Percentiles rank a stretch among this genome's conserved stretches.
Evolutionary conservation across 2,113 vertebrate genomes (phyloP).

Genomic region (Synodontis membranacea): DNA sequence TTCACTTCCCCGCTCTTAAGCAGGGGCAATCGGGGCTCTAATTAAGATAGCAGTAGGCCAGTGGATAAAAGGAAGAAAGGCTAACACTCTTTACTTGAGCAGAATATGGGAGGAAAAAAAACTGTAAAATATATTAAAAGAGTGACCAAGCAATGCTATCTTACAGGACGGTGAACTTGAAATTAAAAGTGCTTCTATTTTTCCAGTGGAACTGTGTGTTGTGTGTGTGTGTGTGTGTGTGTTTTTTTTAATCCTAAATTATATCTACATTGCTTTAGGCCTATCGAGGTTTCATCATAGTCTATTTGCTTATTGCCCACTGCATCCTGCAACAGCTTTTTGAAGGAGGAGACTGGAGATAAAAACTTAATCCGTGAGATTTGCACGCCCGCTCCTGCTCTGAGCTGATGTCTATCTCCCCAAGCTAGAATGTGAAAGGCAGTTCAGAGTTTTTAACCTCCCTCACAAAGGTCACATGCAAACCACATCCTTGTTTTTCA

Average conservation of each 20-base stretch:
- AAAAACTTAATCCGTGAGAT: constrained; percentile 42
- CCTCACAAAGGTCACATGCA: constrained; percentile 63
- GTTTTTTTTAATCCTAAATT: neutral
- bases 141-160: constrained; percentile 17
- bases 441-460: constrained; percentile 47
- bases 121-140: constrained; percentile 40
- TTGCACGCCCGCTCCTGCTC: constrained; percentile 27
- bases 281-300: neutral
- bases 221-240: neutral
- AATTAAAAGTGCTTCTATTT: constrained; percentile 2
- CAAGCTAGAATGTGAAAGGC: constrained; percentile 15
- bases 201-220: neutral
- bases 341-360: constrained; percentile 23
- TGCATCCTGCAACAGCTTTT: constrained; percentile 27
- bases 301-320: constrained; percentile 15
- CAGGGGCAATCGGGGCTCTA: constrained; percentile 70
- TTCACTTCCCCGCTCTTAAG: constrained; percentile 65
- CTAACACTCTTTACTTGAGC: constrained; percentile 59
- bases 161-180: neutral
- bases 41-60: constrained; percentile 67
- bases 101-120: constrained; percentile 52
- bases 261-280: constrained; percentile 14
- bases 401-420: constrained; percentile 49
- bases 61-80: constrained; percentile 57
- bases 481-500: constrained; percentile 72